Evolutionary conservation across 2,797 vertebrate genomes (phyloP).

Genomic region (Babyrousa celebensis): DNA sequence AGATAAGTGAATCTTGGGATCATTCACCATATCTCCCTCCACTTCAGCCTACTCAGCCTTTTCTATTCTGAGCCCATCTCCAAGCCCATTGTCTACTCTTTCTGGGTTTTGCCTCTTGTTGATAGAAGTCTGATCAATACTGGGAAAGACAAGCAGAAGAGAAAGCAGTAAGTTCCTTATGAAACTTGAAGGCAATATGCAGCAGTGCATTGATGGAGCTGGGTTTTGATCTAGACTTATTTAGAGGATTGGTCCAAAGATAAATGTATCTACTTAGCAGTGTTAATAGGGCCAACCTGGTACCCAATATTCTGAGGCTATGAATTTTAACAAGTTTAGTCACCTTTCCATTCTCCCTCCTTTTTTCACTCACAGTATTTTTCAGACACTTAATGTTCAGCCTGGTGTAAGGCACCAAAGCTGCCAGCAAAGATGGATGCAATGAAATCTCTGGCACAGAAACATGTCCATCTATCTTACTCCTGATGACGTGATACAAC

Average conservation of each 20-base stretch:
- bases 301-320: conserved; percentile 62
- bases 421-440: conserved; percentile 58
- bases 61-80: not conserved
- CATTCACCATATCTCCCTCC: not conserved
- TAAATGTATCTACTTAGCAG: conserved; percentile 18
- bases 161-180: not conserved
- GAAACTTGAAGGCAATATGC: not conserved
- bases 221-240: conserved; percentile 4
- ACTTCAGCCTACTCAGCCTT: not conserved
- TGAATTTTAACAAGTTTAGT: conserved; percentile 70
- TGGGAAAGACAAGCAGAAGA: not conserved
- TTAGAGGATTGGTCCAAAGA: not conserved
- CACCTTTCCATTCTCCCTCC: conserved; percentile 15
- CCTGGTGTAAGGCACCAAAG: conserved; percentile 15
- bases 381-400: conserved; percentile 64
- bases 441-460: not conserved
- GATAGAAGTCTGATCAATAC: not conserved
- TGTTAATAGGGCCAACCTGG: not conserved
- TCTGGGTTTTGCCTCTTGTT: not conserved
- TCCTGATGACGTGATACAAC: not conserved
- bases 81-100: not conserved
- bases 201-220: not conserved
- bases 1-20: not conserved
- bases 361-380: conserved; percentile 51
- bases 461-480: conserved; percentile 59